Conservation (phyloP, 2,888 invertebrate genomes). For the Oxyscelio sp. region DNA sequence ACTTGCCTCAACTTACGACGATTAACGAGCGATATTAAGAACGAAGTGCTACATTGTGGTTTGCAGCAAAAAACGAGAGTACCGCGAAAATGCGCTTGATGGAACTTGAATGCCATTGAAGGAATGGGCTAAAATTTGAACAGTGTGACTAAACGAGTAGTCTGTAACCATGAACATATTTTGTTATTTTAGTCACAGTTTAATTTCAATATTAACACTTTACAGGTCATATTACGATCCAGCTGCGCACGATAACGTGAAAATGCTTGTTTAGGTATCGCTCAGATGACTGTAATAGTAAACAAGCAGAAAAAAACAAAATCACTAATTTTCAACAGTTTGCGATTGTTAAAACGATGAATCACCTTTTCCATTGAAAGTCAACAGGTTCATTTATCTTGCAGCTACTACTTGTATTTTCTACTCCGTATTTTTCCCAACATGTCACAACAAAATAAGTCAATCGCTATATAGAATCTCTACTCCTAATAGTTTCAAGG, state of each 20-base stretch:
- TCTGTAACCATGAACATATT: neutral
- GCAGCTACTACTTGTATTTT: neutral
- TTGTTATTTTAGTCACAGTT: neutral
- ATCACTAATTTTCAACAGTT: slow-evolving; percentile 22
- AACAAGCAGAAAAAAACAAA: slow-evolving; percentile 3
- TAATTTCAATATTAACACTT: neutral
- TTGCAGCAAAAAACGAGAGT: slow-evolving; percentile 69
- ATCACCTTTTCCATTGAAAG: slow-evolving; percentile 6
- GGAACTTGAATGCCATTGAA: neutral
- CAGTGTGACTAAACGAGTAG: neutral
- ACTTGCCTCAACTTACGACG: too few species aligned
- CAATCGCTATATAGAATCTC: too few species aligned
- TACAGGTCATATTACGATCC: too few species aligned
- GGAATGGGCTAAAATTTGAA: slow-evolving; percentile 34
- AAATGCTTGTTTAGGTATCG: neutral
- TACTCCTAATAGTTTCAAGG: neutral
- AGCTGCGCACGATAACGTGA: neutral
- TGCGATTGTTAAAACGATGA: slow-evolving; percentile 22
- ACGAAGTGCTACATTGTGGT: slow-evolving; percentile 63
- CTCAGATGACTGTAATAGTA: neutral
- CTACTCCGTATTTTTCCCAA: neutral
- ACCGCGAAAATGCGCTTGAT: slow-evolving; percentile 32
- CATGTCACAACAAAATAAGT: neutral
- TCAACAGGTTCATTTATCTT: slow-evolving; percentile 1
- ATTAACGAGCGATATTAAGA: too few species aligned